Evolutionary conservation across 2,888 invertebrate species (phyloP), one percentile per base, ranked within the genome.

Genomic region (Drosophila planitibia): DNA sequence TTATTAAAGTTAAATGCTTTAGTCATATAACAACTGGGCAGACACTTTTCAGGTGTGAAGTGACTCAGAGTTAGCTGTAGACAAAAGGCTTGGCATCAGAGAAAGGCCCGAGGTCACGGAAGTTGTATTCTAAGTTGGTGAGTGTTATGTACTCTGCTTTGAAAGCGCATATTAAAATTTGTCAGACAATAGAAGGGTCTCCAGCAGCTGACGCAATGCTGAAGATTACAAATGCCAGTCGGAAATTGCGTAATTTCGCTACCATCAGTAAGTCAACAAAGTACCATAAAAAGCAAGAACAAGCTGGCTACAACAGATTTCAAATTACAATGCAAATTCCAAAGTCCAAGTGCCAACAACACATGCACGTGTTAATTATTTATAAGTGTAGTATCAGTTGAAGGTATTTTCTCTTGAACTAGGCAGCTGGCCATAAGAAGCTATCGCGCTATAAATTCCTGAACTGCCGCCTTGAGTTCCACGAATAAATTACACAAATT

Each of bases 401-500:
- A 51, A 32, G 53, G 22, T 32, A 32, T 58, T 52, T 39, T 47
- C 14, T 1, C 41, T 53, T 19, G 33, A 44, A 30, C 58, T 58
- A 41, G 41, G 25, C 70, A 66, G 52, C 32, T 73, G 61, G 54
- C 81, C 86, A 80, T 80, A 80, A 59, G 77, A 63, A 70, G 79
- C 79, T 65, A 83, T 76, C 79, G 65, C 47, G 62, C 49, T 54
- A 69, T 59, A 70, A 76, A 88, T 86, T 81, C 81, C 70, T 59
- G 22, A 49, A 44, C 57, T 68, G 67, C 54, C 52, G 54, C 33
- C 67, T 55, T 70, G 53, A 77, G 74, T 79, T 82, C 76, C 69
- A 65, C 51, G 76, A 58, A 74, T 87, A 88, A 88, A 89, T 89
- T 89, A 88, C 81, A 89, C 82, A 85, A 89, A 89, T 88, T 88